phyloP scores from a whole-genome alignment of 2,113 vertebrate genomes.

The Protobothrops mucrosquamatus region DNA sequence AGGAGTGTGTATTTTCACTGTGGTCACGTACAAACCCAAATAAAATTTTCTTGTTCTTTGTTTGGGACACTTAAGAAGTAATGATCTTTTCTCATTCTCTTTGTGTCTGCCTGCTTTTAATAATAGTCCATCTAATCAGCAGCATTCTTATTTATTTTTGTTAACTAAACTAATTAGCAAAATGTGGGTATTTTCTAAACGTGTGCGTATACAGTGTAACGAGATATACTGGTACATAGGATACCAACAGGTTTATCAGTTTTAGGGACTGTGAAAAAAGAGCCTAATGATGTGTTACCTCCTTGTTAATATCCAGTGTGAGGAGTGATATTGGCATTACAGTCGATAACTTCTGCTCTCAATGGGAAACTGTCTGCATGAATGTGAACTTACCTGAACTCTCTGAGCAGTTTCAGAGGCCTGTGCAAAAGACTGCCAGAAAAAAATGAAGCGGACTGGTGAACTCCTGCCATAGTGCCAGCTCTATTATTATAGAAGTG shows the following conservation, averaged over 20 bases:
- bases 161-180: slow-evolving; percentile 26
- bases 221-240: not conserved
- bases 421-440: not conserved
- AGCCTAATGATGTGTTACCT: not conserved
- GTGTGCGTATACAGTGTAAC: not conserved
- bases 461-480: not conserved
- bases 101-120: slow-evolving; percentile 17
- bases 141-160: slow-evolving; percentile 11
- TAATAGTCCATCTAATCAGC: not conserved
- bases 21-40: slow-evolving; percentile 46
- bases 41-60: slow-evolving; percentile 10
- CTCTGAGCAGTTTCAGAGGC: not conserved
- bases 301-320: not conserved
- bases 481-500: not conserved
- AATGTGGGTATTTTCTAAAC: not conserved
- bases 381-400: not conserved
- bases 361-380: not conserved
- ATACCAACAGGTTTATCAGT: slow-evolving; percentile 14
- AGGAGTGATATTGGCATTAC: not conserved
- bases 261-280: not conserved
- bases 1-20: slow-evolving; percentile 67
- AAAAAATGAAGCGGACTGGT: not conserved
- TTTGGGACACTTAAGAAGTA: slow-evolving; percentile 16
- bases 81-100: slow-evolving; percentile 22
- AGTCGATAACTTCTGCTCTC: not conserved